A percentile compares a stretch with the other conserved stretches of the same genome.
Conservation (phyloP, 1,140 invertebrate genomes). For the Archegozetes longisetosus region DNA sequence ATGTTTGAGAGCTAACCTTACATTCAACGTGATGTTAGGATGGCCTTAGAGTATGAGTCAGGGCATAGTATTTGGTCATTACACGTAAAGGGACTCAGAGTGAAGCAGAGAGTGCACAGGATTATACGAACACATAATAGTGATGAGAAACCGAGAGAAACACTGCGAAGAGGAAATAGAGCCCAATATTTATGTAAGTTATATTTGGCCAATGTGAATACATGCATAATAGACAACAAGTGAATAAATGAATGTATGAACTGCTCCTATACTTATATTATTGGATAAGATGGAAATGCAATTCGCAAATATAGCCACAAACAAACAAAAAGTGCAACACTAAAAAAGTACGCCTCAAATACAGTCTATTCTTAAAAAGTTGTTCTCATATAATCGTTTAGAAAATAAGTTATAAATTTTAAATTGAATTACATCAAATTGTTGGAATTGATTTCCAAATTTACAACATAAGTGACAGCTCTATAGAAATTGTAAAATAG, state of each 20-base stretch:
- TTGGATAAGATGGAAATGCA: background rate
- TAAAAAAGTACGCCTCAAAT: no score
- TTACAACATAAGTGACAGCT: no score
- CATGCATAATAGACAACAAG: background rate
- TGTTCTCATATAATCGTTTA: no score
- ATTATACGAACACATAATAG: background rate
- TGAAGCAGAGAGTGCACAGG: background rate
- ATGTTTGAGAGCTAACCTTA: background rate
- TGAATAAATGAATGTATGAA: background rate
- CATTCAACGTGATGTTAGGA: background rate
- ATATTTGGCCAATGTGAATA: background rate
- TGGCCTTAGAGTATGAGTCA: background rate
- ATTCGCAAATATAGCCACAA: background rate
- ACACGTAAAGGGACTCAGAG: background rate
- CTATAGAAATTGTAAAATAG: no score
- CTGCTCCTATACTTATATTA: background rate
- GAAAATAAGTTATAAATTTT: no score
- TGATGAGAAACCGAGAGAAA: background rate
- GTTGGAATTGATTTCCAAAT: no score
- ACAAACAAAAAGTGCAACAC: no score
- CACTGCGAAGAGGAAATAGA: background rate
- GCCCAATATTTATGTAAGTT: background rate
- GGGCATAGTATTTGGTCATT: background rate
- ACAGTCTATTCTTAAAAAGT: no score
- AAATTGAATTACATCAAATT: no score